A percentile compares a stretch with the other conserved stretches of the same genome.
Evolutionary conservation across 2,113 vertebrate species (phyloP).

Genomic region (Clarias macrocephalus): DNA sequence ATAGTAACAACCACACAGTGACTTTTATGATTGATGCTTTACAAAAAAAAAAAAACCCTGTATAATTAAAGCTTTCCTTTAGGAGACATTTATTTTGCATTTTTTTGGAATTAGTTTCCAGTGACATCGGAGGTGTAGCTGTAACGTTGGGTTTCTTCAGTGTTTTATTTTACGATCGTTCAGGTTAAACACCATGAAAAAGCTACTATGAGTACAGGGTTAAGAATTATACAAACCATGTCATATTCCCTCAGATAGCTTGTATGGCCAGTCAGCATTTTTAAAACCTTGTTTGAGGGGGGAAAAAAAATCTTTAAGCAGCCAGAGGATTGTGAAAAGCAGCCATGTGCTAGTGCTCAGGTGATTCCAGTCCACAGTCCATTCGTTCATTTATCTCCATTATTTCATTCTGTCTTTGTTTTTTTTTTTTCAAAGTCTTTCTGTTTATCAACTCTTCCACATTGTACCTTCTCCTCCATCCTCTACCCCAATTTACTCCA

Average conservation of each 20-base stretch:
- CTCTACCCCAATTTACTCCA: conserved; percentile 45
- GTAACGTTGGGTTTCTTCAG: not conserved
- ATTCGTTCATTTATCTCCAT: conserved; percentile 33
- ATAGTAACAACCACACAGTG: not conserved
- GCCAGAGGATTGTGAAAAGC: not conserved
- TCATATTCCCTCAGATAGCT: not conserved
- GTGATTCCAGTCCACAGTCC: conserved; percentile 15
- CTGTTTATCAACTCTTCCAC: conserved; percentile 32
- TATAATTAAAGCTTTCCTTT: not conserved
- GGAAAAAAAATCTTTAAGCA: not conserved
- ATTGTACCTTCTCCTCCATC: conserved; percentile 13
- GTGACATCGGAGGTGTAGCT: not conserved
- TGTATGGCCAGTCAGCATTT: conserved; percentile 19
- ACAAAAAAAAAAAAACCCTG: not conserved
- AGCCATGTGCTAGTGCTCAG: conserved; percentile 29
- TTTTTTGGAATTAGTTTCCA: not conserved
- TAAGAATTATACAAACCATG: not conserved
- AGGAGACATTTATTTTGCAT: not conserved
- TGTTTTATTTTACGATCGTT: not conserved
- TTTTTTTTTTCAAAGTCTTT: not conserved
- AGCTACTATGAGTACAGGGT: not conserved
- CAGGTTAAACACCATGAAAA: not conserved
- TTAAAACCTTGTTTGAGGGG: not conserved
- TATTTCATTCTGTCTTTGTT: conserved; percentile 8
- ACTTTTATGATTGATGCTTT: not conserved